Evolutionary conservation across 2,797 vertebrate species (phyloP), one percentile per base, ranked within the genome.

Genomic region (Catostomus latipinnis): DNA sequence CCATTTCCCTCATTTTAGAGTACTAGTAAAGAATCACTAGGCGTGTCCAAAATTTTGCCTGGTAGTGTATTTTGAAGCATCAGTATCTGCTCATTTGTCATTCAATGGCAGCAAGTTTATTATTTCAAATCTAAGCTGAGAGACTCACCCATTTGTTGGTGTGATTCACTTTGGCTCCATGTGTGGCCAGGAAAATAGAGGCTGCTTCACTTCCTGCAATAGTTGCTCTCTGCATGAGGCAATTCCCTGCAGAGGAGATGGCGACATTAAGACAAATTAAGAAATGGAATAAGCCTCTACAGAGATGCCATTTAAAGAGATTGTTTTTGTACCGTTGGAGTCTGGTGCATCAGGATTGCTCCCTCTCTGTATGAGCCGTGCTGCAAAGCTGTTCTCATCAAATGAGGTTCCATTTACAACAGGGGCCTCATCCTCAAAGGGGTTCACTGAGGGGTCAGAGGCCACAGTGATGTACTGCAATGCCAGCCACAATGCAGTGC

Each of bases 331-430:
- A 99, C 98, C 97, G 92, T 97, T 95, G 65, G 90, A 54, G 83
- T 99, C 97, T 0, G 97, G 95, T 0, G 97, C 97, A 6, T 98
- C 95, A 0, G 97, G 96, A 78, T 99, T 95, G 92, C 98, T 97
- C 88, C 97, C 97, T 34, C 94, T 93, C 82, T 97, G 95, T 87
- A 99, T 98, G 22, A 99, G 94, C 85, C 93, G 94, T 12, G 98
- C 96, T 45, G 97, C 98, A 76, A 98, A 98, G 88, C 97, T 98
- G 82, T 98, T 98, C 88, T 98, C 97, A 6, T 98, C 96, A 73
- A 99, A 99, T 0, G 96, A 97, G n/a, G 96, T 98, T 87, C 98
- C 98, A 0, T 99, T 99, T 34, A 94, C 92, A 34, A 99, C 94
- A 0, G 95, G 96, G 0, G 90, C 91, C 14, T 97, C 95, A 34